Conservation (phyloP, 2,888 invertebrate genomes). For the Pseudococcus viburni region DNA sequence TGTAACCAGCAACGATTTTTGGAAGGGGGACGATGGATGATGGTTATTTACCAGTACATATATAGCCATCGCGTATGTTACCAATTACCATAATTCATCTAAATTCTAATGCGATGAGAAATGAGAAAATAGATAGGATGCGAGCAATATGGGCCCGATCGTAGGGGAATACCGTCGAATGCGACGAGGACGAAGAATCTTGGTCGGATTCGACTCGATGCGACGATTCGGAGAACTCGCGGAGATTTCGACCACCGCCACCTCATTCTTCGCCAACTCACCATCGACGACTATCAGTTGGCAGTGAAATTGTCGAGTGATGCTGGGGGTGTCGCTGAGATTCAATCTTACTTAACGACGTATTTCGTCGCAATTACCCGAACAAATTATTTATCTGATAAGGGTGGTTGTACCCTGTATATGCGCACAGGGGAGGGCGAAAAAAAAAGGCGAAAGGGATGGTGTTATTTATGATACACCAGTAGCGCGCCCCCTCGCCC, state of each 20-base stretch:
- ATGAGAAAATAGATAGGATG: conserved; percentile 56
- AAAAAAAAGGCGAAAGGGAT: not conserved
- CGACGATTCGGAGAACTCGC: not conserved
- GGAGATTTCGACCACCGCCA: no score
- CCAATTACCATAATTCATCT: conserved; percentile 62
- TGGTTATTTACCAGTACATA: not conserved
- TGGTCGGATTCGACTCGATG: not conserved
- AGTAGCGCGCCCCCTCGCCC: conserved; percentile 45
- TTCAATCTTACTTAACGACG: conserved; percentile 65
- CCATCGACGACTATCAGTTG: not conserved
- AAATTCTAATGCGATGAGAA: conserved; percentile 62
- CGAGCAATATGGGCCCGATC: conserved; percentile 14
- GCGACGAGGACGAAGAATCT: no score
- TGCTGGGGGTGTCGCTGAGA: conserved; percentile 26
- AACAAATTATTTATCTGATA: conserved; percentile 63
- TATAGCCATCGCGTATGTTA: conserved; percentile 49
- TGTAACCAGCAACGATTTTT: no score
- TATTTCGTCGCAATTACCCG: conserved; percentile 65
- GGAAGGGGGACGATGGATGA: no score
- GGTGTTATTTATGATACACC: conserved; percentile 56
- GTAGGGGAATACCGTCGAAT: not conserved
- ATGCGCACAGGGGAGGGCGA: no score
- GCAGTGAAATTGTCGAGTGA: not conserved
- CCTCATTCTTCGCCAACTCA: no score
- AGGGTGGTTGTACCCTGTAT: conserved; percentile 45